Evolutionary conservation across 2,888 invertebrate species (phyloP).

Genomic region (Sarcophaga carnaria): DNA sequence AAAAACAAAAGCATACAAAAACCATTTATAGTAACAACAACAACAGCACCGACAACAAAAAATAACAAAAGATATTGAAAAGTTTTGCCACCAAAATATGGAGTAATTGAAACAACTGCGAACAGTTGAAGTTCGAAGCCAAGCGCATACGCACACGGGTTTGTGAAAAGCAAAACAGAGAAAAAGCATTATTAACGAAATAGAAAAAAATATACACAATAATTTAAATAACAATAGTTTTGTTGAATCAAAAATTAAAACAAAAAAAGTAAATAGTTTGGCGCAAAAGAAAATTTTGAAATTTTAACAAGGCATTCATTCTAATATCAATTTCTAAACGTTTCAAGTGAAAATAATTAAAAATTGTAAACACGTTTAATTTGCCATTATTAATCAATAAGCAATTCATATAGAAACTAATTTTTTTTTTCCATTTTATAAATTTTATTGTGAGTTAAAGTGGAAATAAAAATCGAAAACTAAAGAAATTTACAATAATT

Average conservation of each 20-base stretch:
- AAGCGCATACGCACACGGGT: slow-evolving; percentile 64
- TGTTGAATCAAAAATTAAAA: slow-evolving; percentile 12
- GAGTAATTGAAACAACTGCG: slow-evolving; percentile 50
- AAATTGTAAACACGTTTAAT: slow-evolving; percentile 57
- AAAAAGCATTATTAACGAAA: neutral
- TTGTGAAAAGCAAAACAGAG: neutral
- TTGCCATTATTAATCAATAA: slow-evolving; percentile 38
- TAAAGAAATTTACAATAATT: slow-evolving; percentile 25
- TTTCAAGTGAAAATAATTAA: slow-evolving; percentile 20
- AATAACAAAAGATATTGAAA: slow-evolving; percentile 6
- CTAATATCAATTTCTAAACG: slow-evolving; percentile 41
- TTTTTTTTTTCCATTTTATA: neutral
- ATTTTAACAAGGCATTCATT: slow-evolving; percentile 13
- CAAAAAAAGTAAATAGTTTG: slow-evolving; percentile 45
- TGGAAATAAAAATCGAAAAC: slow-evolving; percentile 7
- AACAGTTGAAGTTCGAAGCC: slow-evolving; percentile 65
- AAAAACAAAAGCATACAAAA: slow-evolving; percentile 18
- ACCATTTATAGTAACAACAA: no score
- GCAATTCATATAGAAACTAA: slow-evolving; percentile 36
- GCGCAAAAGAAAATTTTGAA: slow-evolving; percentile 54
- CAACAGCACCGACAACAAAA: slow-evolving; percentile 3
- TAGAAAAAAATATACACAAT: neutral
- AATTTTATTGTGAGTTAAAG: slow-evolving; percentile 19
- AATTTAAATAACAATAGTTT: neutral
- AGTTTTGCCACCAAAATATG: slow-evolving; percentile 54